These are phyloP conservation scores for Globodera ellingtonae DNA, from an alignment of 1,140 invertebrate species.

Conservation along the genomic window DNA sequence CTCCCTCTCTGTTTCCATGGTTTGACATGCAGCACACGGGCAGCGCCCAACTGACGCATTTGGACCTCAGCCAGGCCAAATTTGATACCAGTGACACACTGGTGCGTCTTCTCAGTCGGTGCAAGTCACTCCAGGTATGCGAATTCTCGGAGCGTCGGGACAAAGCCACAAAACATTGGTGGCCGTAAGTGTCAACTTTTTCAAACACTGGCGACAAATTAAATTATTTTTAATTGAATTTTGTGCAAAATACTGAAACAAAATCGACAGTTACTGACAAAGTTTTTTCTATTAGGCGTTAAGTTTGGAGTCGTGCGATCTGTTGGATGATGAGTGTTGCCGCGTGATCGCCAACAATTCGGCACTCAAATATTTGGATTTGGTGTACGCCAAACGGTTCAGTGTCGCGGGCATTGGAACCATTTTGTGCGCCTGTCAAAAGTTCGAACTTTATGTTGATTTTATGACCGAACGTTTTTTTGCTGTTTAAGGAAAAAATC, in stretches of 20 bases:
- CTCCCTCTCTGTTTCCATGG: constrained; percentile 5
- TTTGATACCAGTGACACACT: background rate
- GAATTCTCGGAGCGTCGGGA: too few relatives aligned
- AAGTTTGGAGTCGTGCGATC: constrained; percentile 20
- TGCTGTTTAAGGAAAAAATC: too few relatives aligned
- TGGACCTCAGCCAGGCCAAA: constrained; percentile 27
- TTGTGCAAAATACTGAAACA: too few relatives aligned
- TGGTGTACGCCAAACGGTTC: constrained; percentile 20
- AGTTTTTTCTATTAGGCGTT: background rate
- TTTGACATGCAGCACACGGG: background rate
- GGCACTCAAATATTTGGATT: constrained; percentile 8
- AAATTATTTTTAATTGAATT: too few relatives aligned
- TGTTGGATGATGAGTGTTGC: constrained; percentile 20
- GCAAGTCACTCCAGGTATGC: background rate
- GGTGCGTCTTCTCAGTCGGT: constrained; percentile 12
- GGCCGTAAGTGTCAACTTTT: too few relatives aligned
- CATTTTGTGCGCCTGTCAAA: constrained; percentile 23
- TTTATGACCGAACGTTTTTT: too few relatives aligned
- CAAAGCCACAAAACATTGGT: too few relatives aligned
- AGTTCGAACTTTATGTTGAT: background rate
- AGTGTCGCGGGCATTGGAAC: constrained; percentile 5
- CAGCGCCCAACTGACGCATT: constrained; percentile 20
- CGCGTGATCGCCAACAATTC: constrained; percentile 19
- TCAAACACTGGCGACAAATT: too few relatives aligned
- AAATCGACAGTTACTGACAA: too few relatives aligned